Conservation (phyloP, 2,113 vertebrate genomes). For the Colistium nudipinnis region DNA sequence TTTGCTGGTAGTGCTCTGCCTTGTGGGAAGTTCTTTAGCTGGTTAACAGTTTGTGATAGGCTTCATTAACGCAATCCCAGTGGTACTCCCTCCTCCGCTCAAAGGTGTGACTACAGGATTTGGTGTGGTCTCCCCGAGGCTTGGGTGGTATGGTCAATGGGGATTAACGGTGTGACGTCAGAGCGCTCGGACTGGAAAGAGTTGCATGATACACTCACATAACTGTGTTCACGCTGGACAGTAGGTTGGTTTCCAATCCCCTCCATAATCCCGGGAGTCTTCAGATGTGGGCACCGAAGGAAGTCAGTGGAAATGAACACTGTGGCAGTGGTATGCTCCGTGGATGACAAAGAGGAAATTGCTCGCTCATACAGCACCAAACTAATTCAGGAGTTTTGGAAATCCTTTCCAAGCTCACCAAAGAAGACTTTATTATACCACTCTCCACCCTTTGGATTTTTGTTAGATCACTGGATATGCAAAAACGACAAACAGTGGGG, state of each 20-base stretch:
- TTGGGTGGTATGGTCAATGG: constrained; percentile 66
- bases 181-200: constrained; percentile 69
- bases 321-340: constrained; percentile 48
- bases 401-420: constrained; percentile 51
- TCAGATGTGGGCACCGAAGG: constrained; percentile 69
- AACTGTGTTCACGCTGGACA: constrained; percentile 52
- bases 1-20: constrained; percentile 24
- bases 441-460: constrained; percentile 47
- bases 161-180: constrained; percentile 71
- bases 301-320: constrained; percentile 72
- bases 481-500: constrained; percentile 51
- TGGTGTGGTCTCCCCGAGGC: constrained; percentile 67
- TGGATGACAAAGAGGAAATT: constrained; percentile 72
- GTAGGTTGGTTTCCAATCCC: constrained; percentile 67
- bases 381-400: constrained; percentile 52
- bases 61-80: constrained; percentile 64
- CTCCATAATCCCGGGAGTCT: constrained; percentile 48
- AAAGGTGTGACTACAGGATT: constrained; percentile 43
- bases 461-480: constrained; percentile 43
- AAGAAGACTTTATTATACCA: constrained; percentile 59
- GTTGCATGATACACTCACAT: constrained; percentile 48
- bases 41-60: constrained; percentile 55
- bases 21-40: constrained; percentile 59
- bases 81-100: constrained; percentile 31
- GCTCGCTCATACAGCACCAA: constrained; percentile 58